Conservation (phyloP, 2,797 vertebrate species). For the Eulemur rubriventer region DNA sequence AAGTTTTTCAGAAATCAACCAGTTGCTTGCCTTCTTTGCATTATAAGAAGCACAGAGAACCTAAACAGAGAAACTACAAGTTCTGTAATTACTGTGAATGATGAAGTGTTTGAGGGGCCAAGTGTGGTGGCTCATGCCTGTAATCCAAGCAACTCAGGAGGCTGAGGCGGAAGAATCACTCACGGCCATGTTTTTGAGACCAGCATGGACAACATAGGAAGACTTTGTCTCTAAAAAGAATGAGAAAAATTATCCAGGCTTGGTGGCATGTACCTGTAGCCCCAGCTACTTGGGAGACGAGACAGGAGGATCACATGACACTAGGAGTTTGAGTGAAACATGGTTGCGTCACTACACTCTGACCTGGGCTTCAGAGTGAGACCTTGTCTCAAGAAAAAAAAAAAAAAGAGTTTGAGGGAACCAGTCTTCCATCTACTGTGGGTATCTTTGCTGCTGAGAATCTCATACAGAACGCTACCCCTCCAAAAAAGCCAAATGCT, state of each 20-base stretch:
- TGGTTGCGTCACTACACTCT: too few relatives aligned
- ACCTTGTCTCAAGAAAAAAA: too few relatives aligned
- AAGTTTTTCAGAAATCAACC: slow-evolving; percentile 10
- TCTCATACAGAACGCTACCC: too few relatives aligned
- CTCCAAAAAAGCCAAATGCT: neutral
- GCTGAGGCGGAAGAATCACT: neutral
- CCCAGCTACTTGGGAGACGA: too few relatives aligned
- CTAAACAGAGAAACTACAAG: neutral
- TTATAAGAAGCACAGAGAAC: neutral
- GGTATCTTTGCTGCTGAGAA: neutral
- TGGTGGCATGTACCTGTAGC: too few relatives aligned
- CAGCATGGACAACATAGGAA: neutral
- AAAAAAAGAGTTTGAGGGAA: neutral
- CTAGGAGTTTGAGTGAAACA: too few relatives aligned
- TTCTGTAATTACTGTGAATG: neutral
- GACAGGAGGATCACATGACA: too few relatives aligned
- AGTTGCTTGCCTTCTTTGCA: neutral
- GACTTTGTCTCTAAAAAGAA: too few relatives aligned
- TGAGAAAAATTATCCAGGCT: too few relatives aligned
- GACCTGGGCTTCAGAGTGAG: too few relatives aligned
- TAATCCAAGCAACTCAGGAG: neutral
- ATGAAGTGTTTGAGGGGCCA: neutral
- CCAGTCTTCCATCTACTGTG: neutral
- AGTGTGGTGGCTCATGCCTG: neutral
- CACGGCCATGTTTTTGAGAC: neutral